phyloP scores from a whole-genome alignment of 2,888 invertebrate genomes.

The Pocota personata region DNA sequence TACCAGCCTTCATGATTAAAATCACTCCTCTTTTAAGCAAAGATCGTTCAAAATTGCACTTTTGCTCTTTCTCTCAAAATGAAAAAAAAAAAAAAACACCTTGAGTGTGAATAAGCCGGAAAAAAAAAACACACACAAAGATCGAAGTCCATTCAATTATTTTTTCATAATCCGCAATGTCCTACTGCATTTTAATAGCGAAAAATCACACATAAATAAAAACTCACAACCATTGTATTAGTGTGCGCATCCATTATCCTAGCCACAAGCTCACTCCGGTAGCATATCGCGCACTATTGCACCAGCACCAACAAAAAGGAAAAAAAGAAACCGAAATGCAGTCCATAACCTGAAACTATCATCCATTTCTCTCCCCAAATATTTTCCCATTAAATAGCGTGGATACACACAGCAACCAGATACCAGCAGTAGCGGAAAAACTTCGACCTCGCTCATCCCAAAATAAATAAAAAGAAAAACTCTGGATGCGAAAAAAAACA shows the following conservation, averaged over 20 bases:
- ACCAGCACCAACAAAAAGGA: constrained; percentile 23
- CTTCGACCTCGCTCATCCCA: background rate
- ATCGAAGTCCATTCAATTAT: constrained; percentile 71
- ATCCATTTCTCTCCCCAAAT: constrained; percentile 61
- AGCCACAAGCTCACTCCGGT: constrained; percentile 36
- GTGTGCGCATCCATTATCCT: constrained; percentile 55
- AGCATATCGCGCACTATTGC: constrained; percentile 42
- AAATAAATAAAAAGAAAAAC: background rate
- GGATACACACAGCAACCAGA: constrained; percentile 41
- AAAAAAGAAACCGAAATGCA: constrained; percentile 24
- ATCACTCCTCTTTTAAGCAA: background rate
- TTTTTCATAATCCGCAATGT: constrained; percentile 66
- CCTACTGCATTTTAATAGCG: constrained; percentile 54
- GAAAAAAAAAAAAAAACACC: background rate
- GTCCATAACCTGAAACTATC: constrained; percentile 50
- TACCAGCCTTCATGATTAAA: background rate
- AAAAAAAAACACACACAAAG: background rate
- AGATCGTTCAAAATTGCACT: background rate
- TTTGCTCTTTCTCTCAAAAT: background rate
- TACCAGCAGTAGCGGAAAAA: background rate
- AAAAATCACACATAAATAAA: constrained; percentile 9
- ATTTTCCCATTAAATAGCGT: constrained; percentile 68
- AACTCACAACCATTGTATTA: background rate
- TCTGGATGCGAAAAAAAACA: background rate
- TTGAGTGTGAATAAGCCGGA: background rate